These are phyloP conservation scores for Celastrina argiolus DNA, from an alignment of 2,888 invertebrate species.

Conservation along the genomic window DNA sequence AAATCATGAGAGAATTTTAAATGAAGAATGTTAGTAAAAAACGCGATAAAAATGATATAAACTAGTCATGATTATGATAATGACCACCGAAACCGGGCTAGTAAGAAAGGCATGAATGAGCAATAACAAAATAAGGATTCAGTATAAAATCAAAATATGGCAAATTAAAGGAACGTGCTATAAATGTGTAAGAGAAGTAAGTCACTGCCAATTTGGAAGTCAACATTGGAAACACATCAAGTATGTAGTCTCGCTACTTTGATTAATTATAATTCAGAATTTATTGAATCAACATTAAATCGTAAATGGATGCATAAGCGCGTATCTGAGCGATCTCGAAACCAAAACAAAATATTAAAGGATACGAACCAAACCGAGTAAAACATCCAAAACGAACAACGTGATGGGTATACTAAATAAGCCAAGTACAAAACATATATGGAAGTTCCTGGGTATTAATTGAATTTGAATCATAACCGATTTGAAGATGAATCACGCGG, in stretches of 20 bases:
- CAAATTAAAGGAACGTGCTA: neutral
- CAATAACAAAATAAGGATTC: neutral
- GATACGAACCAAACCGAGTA: conserved; percentile 31
- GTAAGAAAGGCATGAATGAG: neutral
- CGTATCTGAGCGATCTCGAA: conserved; percentile 26
- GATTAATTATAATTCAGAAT: conserved; percentile 32
- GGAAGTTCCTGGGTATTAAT: conserved; percentile 60
- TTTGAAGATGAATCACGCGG: conserved; percentile 68
- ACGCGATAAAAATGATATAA: conserved; percentile 1
- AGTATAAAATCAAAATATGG: neutral
- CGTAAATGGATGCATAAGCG: conserved; percentile 28
- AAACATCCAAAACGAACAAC: conserved; percentile 28
- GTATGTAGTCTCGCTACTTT: conserved; percentile 25
- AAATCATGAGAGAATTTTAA: conserved; percentile 6
- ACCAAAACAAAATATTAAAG: conserved; percentile 30
- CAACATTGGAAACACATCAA: conserved; percentile 25
- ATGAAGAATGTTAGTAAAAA: neutral
- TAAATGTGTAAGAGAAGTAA: neutral
- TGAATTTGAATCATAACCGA: conserved; percentile 66
- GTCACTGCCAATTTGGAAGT: neutral
- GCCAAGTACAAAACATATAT: conserved; percentile 50
- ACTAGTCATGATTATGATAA: conserved; percentile 11
- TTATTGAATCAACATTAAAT: conserved; percentile 35
- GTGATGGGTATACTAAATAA: conserved; percentile 35
- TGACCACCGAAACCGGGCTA: neutral